These are phyloP conservation scores for Anseranas semipalmata DNA, from an alignment of 2,113 vertebrate genomes.

Conservation along the genomic window DNA sequence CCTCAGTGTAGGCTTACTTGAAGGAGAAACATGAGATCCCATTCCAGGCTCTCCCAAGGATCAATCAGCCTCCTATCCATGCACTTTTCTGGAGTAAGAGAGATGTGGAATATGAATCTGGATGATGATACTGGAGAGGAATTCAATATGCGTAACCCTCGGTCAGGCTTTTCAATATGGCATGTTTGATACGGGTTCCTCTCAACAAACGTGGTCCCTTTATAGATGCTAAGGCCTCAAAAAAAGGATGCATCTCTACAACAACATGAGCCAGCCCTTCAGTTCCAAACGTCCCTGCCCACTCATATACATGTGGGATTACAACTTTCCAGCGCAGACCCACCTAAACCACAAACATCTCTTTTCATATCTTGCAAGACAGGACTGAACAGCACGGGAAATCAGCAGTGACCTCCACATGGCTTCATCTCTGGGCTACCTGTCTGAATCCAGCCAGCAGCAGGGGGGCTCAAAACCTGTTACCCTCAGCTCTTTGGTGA, in stretches of 20 bases:
- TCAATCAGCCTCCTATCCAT: background rate
- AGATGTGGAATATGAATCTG: background rate
- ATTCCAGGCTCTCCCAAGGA: too few species aligned
- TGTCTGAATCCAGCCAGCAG: background rate
- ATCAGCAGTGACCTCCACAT: background rate
- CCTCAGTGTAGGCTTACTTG: background rate
- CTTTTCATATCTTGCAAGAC: background rate
- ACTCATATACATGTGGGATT: background rate
- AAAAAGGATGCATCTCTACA: background rate
- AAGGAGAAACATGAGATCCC: background rate
- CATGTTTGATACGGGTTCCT: background rate
- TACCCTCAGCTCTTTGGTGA: background rate
- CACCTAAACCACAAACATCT: background rate
- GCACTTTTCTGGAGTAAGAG: background rate
- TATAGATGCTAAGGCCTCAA: too few species aligned
- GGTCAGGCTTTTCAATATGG: background rate
- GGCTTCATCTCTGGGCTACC: background rate
- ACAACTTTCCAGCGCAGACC: background rate
- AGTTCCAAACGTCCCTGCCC: background rate
- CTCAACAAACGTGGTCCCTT: background rate
- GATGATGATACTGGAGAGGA: background rate
- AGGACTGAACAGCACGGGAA: background rate
- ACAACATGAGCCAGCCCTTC: fast-evolving
- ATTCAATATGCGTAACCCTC: background rate
- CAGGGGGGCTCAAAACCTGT: background rate